These are phyloP conservation scores for Dicycla oo DNA, from an alignment of 2,888 invertebrate genomes.

Conservation along the genomic window DNA sequence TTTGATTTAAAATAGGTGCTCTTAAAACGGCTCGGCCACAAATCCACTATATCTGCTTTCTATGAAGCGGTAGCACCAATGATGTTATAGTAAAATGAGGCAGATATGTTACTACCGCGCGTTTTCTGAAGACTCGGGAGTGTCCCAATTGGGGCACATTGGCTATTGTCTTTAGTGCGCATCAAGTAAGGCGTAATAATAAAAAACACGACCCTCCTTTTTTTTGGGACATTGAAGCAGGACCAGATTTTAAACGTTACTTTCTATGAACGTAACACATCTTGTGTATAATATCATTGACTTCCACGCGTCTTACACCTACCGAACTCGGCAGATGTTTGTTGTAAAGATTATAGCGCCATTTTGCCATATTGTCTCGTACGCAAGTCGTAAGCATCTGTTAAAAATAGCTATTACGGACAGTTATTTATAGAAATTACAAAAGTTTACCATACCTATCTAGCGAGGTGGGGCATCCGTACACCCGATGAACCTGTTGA, in stretches of 20 bases:
- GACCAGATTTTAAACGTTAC: too few species aligned
- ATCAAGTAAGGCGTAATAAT: too few species aligned
- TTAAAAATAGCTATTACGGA: slow-evolving; percentile 35
- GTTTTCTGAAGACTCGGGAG: too few species aligned
- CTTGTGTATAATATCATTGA: too few species aligned
- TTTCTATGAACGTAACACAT: too few species aligned
- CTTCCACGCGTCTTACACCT: slow-evolving; percentile 12
- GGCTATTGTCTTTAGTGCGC: too few species aligned
- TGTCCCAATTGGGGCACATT: too few species aligned
- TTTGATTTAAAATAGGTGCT: background rate
- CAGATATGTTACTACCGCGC: too few species aligned
- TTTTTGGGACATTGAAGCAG: too few species aligned
- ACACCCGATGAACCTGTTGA: slow-evolving; percentile 21
- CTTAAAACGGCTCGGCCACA: background rate
- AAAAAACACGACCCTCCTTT: too few species aligned
- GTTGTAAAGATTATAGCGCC: background rate
- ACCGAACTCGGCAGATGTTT: background rate
- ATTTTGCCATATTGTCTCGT: slow-evolving; percentile 2
- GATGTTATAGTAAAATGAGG: too few species aligned
- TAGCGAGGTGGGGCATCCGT: background rate
- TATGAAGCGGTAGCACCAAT: background rate
- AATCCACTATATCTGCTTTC: slow-evolving; percentile 19
- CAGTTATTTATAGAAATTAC: background rate
- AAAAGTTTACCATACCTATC: slow-evolving; percentile 9
- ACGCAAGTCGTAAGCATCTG: slow-evolving; percentile 14